These are phyloP conservation scores for Drosophila pegasa DNA, from an alignment of 2,888 invertebrate genomes.

Conservation along the genomic window DNA sequence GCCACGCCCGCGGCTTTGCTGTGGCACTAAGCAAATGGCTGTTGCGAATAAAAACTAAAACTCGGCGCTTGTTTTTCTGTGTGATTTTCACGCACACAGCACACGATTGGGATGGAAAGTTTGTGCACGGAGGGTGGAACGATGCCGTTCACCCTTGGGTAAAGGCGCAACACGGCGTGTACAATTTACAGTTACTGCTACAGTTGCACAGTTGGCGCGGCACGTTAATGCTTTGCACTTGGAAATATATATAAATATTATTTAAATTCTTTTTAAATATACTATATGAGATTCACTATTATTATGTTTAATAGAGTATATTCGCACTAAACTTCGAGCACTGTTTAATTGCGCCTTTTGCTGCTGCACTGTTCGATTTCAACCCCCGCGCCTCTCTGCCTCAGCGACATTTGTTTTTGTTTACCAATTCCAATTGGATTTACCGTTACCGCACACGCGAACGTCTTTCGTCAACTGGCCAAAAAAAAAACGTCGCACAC, in stretches of 20 bases:
- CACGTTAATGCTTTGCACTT: constrained; percentile 15
- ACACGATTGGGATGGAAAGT: constrained; percentile 51
- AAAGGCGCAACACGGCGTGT: constrained; percentile 59
- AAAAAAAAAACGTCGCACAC: constrained; percentile 46
- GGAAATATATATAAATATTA: constrained; percentile 5
- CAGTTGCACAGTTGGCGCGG: no score
- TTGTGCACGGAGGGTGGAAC: constrained; percentile 34
- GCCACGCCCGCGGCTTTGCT: constrained; percentile 57
- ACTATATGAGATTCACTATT: constrained; percentile 7
- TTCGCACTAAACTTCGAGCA: neutral
- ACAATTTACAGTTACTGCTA: constrained; percentile 42
- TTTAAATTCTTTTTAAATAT: neutral
- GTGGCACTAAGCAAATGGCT: constrained; percentile 42
- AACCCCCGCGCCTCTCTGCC: constrained; percentile 44
- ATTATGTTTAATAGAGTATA: constrained; percentile 11
- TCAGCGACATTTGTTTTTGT: constrained; percentile 31
- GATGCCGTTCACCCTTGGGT: constrained; percentile 36
- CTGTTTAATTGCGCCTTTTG: constrained; percentile 19
- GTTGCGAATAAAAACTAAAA: constrained; percentile 69
- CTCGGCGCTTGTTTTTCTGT: constrained; percentile 56
- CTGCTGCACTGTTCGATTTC: constrained; percentile 35
- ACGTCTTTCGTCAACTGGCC: constrained; percentile 75
- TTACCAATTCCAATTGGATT: constrained; percentile 24
- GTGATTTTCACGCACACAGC: constrained; percentile 54
- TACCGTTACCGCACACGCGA: constrained; percentile 72